These are phyloP conservation scores for Dicyrtomina minuta DNA, from an alignment of 2,888 invertebrate genomes.

Conservation along the genomic window DNA sequence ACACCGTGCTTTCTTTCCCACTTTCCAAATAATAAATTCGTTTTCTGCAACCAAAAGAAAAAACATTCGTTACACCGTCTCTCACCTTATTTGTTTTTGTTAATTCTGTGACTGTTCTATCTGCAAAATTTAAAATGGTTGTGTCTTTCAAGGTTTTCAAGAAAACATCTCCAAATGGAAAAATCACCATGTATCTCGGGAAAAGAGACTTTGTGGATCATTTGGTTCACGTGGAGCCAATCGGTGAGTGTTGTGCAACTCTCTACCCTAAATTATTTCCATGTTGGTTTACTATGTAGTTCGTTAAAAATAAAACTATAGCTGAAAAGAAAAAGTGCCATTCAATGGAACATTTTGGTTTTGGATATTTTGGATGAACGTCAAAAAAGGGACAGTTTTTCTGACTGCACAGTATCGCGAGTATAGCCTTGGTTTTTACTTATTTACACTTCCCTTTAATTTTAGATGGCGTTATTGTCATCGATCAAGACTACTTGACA, in stretches of 20 bases:
- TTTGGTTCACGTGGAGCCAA: conserved; percentile 79
- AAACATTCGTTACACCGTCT: background rate
- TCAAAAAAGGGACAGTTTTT: too few species aligned
- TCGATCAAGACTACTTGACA: conserved; percentile 83
- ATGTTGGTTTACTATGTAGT: background rate
- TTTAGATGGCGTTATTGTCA: conserved; percentile 81
- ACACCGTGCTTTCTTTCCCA: background rate
- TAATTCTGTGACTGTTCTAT: background rate
- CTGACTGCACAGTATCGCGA: too few species aligned
- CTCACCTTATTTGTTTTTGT: background rate
- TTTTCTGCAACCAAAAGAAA: background rate
- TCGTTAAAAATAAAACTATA: too few species aligned
- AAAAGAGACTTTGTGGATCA: conserved; percentile 87
- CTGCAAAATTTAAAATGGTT: conserved; percentile 66
- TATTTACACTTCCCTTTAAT: background rate
- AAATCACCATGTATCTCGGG: conserved; percentile 80
- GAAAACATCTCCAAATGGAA: conserved; percentile 84
- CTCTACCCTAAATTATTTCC: background rate
- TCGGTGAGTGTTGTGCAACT: conserved; percentile 63
- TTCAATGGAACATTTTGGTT: background rate
- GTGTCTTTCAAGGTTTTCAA: conserved; percentile 89
- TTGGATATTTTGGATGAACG: too few species aligned
- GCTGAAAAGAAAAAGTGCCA: too few species aligned
- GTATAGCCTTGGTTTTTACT: too few species aligned
- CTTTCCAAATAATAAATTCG: background rate